Evolutionary conservation across 2,113 vertebrate species (phyloP).

Genomic region (Axis porcinus): DNA sequence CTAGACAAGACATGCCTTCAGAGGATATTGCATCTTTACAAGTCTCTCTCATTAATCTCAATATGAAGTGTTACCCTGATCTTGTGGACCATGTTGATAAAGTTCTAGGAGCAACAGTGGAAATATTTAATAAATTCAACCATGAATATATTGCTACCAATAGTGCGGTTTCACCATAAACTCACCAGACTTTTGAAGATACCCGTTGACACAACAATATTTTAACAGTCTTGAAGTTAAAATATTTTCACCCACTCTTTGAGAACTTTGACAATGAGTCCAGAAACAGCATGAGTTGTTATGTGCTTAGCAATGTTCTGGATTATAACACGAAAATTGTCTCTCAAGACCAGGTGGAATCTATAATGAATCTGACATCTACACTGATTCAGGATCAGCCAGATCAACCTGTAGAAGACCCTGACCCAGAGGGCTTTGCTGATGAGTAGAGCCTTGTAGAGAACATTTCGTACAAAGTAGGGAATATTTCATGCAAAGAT

Average conservation of each 20-base stretch:
- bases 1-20: conserved; percentile 98
- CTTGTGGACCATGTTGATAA: conserved; percentile 98
- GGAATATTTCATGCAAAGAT: neutral
- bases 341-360: conserved; percentile 97
- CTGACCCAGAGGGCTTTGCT: conserved; percentile 96
- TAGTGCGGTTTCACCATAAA: conserved; percentile 91
- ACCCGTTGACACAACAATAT: conserved; percentile 96
- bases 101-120: conserved; percentile 96
- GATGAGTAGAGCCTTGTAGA: conserved; percentile 97
- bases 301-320: conserved; percentile 94
- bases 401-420: conserved; percentile 95
- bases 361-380: conserved; percentile 94
- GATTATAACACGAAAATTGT: conserved; percentile 95
- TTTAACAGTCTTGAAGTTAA: conserved; percentile 94
- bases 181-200: conserved; percentile 96
- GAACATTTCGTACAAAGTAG: neutral
- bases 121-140: conserved; percentile 98
- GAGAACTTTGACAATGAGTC: conserved; percentile 99
- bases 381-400: conserved; percentile 97
- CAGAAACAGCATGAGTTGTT: conserved; percentile 98
- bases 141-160: conserved; percentile 98
- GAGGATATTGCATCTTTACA: conserved; percentile 97
- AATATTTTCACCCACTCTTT: conserved; percentile 96
- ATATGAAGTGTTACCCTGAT: conserved; percentile 98
- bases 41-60: conserved; percentile 97